Percentiles rank a stretch among this genome's conserved stretches.
Evolutionary conservation across 2,888 invertebrate genomes (phyloP).

Genomic region (Eurytoma californica): DNA sequence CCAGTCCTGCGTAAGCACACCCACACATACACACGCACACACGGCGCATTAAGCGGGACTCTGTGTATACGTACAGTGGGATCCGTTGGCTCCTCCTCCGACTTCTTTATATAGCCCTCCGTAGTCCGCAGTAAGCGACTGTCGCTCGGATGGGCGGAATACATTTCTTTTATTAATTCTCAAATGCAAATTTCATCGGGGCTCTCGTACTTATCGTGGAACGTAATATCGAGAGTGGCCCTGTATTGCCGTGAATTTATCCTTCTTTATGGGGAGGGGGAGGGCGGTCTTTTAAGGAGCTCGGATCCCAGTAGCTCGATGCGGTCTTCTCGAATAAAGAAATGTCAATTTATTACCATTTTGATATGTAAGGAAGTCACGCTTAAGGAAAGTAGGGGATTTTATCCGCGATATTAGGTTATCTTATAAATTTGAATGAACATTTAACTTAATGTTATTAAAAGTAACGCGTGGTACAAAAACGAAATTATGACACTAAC

Average conservation of each 20-base stretch:
- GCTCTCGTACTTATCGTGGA: conserved; percentile 16
- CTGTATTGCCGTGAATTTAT: conserved; percentile 1
- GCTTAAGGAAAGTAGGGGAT: no score
- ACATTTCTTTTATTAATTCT: conserved; percentile 38
- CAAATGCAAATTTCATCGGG: conserved; percentile 37
- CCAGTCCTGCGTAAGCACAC: conserved; percentile 72
- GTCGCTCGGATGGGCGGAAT: background rate
- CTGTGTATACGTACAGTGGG: background rate
- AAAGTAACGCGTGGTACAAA: no score
- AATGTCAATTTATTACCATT: no score
- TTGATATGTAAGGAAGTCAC: no score
- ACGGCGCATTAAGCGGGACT: background rate
- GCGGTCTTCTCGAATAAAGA: no score
- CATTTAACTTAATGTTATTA: no score
- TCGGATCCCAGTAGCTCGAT: background rate
- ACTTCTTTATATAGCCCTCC: background rate
- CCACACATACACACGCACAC: background rate
- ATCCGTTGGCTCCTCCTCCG: background rate
- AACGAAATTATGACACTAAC: no score
- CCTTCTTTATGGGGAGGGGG: background rate
- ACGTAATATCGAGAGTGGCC: conserved; percentile 9
- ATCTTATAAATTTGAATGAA: no score
- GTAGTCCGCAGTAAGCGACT: background rate
- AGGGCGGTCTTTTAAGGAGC: background rate
- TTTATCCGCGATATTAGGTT: no score